Conservation (phyloP, 2,888 invertebrate species). For the Cepaea hortensis region DNA sequence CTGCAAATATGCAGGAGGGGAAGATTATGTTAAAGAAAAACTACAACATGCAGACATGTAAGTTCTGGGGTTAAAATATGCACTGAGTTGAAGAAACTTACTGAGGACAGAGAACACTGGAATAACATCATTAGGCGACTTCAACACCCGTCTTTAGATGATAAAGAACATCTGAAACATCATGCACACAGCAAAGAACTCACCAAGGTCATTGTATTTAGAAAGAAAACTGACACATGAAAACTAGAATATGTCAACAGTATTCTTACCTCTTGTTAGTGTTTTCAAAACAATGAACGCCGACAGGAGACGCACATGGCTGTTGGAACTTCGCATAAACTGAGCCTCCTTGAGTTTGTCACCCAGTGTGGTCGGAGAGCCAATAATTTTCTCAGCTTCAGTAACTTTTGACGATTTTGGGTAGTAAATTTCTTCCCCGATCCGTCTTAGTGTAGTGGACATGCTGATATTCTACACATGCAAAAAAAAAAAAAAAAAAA, state of each 20-base stretch:
- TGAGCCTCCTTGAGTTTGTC: slow-evolving; percentile 59
- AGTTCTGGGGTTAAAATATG: no score
- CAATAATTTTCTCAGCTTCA: slow-evolving; percentile 47
- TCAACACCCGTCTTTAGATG: no score
- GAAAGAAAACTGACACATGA: no score
- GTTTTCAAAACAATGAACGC: slow-evolving; percentile 72
- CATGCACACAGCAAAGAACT: no score
- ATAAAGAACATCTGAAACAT: not conserved
- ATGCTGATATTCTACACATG: slow-evolving; percentile 66
- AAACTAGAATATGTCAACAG: not conserved
- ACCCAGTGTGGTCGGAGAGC: slow-evolving; percentile 11
- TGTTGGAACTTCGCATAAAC: slow-evolving; percentile 69
- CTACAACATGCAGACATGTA: no score
- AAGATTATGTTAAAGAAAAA: no score
- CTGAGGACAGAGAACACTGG: no score
- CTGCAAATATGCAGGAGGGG: no score
- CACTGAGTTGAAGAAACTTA: no score
- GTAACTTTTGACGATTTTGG: slow-evolving; percentile 44
- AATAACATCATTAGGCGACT: no score
- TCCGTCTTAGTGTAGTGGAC: slow-evolving; percentile 70
- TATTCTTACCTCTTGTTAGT: slow-evolving; percentile 68
- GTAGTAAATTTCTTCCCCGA: slow-evolving; percentile 74
- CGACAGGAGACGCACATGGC: slow-evolving; percentile 70
- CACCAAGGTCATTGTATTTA: no score
- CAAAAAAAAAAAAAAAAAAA: not conserved